These are phyloP conservation scores for Therioaphis trifolii DNA, from an alignment of 2,888 invertebrate species.

Conservation along the genomic window DNA sequence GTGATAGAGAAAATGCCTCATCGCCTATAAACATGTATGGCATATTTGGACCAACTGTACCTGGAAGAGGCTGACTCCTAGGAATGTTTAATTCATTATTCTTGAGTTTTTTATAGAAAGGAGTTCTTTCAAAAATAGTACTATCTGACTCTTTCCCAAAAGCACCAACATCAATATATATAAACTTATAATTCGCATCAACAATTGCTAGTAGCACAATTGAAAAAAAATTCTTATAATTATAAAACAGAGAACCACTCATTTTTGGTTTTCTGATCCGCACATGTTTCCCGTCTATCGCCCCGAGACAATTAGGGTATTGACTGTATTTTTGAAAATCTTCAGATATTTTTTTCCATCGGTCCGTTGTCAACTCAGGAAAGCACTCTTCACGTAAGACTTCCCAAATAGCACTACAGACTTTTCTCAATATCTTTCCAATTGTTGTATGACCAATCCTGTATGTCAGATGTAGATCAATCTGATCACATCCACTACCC, in stretches of 20 bases:
- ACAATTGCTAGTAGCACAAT: conserved; percentile 11
- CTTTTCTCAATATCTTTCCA: conserved; percentile 12
- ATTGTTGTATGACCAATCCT: conserved; percentile 5
- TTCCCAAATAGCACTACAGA: conserved; percentile 1
- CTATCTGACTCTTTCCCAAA: too few species aligned
- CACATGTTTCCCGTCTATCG: conserved; percentile 8
- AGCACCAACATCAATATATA: conserved; percentile 18
- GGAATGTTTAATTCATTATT: conserved; percentile 34
- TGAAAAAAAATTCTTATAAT: conserved; percentile 46
- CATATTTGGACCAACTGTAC: conserved; percentile 22
- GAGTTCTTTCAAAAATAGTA: conserved; percentile 41
- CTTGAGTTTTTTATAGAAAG: conserved; percentile 31
- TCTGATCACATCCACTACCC: conserved; percentile 7
- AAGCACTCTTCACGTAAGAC: background rate
- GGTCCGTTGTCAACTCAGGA: background rate
- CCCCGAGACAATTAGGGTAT: background rate
- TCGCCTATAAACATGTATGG: conserved; percentile 15
- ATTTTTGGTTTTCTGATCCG: conserved; percentile 2
- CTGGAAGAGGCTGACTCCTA: conserved; percentile 8
- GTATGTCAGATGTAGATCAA: conserved; percentile 11
- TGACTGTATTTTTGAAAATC: background rate
- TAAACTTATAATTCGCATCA: conserved; percentile 20
- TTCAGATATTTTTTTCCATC: background rate
- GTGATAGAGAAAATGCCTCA: conserved; percentile 41
- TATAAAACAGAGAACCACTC: conserved; percentile 23